Evolutionary conservation across 1,140 invertebrate genomes (phyloP), one percentile per base, ranked within the genome.

Genomic region (Nymphalis io): DNA sequence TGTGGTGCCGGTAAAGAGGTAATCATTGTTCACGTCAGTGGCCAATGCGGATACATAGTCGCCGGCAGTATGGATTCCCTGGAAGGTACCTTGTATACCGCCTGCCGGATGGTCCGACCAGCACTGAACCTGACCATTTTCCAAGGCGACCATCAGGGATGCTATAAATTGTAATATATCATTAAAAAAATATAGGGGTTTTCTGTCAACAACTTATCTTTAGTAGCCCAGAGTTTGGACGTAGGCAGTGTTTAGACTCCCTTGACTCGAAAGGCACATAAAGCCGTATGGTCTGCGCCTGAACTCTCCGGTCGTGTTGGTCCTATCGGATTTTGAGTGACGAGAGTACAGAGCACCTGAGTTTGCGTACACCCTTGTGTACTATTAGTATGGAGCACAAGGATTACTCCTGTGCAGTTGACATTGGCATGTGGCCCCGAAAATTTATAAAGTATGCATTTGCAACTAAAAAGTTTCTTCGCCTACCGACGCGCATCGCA

Each of bases 41-140:
- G 93, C 83, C 85, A 96, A 93, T 15, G 93, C 90, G 10, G 93
- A 87, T 12, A 95, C 94, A 79, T 94, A 95, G 85, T 96, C 95
- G 1, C 93, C 93, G 2, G 90, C 83, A 3, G 92, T 92, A 82
- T 96, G 95, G 53, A 94, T 92, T 10, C 93, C 94, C 55, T 92
- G 92, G 78, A 96, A 96, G 1, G 93, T 85, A 20, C 90, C 89
- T 53, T 95, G 85, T 82, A 93, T 94, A 15, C 94, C 94, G n/a
- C 94, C 94, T 4, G 86, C 90, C n/a, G 93, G 89, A 79, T 96
- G 94, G 82, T 95, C 95, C 11, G 94, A 95, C 94, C 95, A 96
- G 1, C 94, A 92, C 89, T 96, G 95, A 53, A 96, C 89, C 12
- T 91, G 80, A 0, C 95, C 95, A 53, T 94, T 95, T 79, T 95